These are phyloP conservation scores for Nephila pilipes DNA, from an alignment of 1,140 invertebrate genomes.

Conservation along the genomic window DNA sequence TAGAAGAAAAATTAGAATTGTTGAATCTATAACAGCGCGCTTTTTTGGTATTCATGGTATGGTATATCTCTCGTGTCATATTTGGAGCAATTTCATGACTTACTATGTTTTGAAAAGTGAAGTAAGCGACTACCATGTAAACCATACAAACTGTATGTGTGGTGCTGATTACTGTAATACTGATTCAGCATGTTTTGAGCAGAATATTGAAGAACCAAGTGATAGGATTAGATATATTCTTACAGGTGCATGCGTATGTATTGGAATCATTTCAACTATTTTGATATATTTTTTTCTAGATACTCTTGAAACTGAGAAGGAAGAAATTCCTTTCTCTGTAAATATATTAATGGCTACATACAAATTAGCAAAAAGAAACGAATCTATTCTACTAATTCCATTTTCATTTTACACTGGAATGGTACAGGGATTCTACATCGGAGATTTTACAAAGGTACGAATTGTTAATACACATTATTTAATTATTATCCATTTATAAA, in stretches of 20 bases:
- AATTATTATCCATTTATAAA: no score
- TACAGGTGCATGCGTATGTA: slow-evolving; percentile 92
- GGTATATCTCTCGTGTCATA: slow-evolving; percentile 54
- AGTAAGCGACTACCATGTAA: not conserved
- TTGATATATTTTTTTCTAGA: slow-evolving; percentile 16
- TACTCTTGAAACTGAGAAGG: not conserved
- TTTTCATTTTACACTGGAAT: slow-evolving; percentile 97
- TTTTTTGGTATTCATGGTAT: slow-evolving; percentile 77
- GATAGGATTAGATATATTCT: slow-evolving; percentile 90
- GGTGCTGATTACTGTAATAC: slow-evolving; percentile 14
- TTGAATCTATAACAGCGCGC: slow-evolving; percentile 65
- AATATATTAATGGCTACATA: slow-evolving; percentile 88
- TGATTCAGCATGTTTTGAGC: slow-evolving; percentile 64
- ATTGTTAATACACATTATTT: no score
- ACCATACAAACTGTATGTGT: not conserved
- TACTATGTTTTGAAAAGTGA: slow-evolving; percentile 30
- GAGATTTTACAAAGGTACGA: slow-evolving; percentile 93
- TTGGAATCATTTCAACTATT: slow-evolving; percentile 85
- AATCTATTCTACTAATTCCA: slow-evolving; percentile 94
- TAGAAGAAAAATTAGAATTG: not conserved
- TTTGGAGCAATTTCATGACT: slow-evolving; percentile 76
- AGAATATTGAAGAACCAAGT: slow-evolving; percentile 86
- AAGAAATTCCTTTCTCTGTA: slow-evolving; percentile 85
- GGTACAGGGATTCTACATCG: slow-evolving; percentile 97
- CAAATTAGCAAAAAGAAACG: slow-evolving; percentile 87